Evolutionary conservation across 1,140 invertebrate genomes (phyloP).

Genomic region (Polypedilum pembai): DNA sequence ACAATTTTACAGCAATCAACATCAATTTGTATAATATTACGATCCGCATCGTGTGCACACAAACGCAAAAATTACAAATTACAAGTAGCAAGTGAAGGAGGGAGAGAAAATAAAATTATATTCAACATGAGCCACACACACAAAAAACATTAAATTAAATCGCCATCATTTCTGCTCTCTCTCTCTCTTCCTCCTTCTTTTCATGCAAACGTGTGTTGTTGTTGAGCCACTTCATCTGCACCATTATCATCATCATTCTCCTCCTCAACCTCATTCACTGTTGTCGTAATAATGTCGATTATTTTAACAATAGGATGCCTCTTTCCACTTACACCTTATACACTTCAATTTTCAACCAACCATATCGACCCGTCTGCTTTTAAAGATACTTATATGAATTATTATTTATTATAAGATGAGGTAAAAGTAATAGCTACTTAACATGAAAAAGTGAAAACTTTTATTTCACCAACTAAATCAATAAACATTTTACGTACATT

Average conservation of each 20-base stretch:
- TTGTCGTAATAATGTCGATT: neutral
- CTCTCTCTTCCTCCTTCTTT: no score
- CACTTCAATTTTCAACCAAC: no score
- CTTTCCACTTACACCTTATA: neutral
- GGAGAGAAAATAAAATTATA: neutral
- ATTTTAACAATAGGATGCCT: constrained; percentile 4
- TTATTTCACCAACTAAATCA: no score
- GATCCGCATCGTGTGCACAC: neutral
- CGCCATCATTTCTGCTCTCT: neutral
- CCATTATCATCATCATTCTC: neutral
- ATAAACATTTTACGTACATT: no score
- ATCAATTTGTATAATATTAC: neutral
- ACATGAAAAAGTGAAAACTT: no score
- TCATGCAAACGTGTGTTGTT: neutral
- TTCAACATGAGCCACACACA: neutral
- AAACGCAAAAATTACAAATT: constrained; percentile 14
- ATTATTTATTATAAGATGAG: no score
- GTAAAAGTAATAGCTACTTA: no score
- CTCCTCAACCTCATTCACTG: neutral
- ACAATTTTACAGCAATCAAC: constrained; percentile 3
- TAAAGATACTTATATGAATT: no score
- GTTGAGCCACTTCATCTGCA: constrained; percentile 1
- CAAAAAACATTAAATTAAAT: constrained; percentile 15
- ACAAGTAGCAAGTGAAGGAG: neutral
- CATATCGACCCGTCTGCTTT: no score